Base-by-base conservation (phyloP, 2,888 invertebrate genomes). In the Tricholauxania praeusta region DNA sequence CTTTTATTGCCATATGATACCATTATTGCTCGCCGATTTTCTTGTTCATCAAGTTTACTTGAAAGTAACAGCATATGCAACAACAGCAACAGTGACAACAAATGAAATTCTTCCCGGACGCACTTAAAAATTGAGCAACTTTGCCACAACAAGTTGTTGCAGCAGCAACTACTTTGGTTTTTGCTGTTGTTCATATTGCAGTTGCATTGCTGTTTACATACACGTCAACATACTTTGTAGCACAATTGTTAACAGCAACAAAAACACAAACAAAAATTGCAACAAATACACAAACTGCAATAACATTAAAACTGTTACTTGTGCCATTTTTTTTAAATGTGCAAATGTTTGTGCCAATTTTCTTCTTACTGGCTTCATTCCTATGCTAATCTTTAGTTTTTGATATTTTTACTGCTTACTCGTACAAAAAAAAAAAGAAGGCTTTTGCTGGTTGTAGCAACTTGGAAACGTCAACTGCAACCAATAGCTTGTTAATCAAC, bases 291-390 rank as follows among this genome's bases (percentile, higher is more conserved):
- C 3, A 14, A 60, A 60, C 22, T n/a, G 39, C 60, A 60, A 63
- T 49, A 19, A 12, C 48, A 14, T 17, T 78, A n/a, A 69, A 70
- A 82, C 82, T 76, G 82, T 82, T 82, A 82, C 75, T 77, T 79
- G 82, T 81, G 77, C 82, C 79, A 83, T 81, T 83, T 82, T 74
- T 75, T 73, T 22, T 32, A 22, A 14, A 72, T 76, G 71, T 71
- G 76, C 78, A 74, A 78, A 78, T 32, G 77, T 78, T 78, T 82
- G 82, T 83, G 81, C 82, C 80, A 81, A 64, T 80, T 82, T 83
- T 71, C 68, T 53, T 68, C 62, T 3, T 7, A 39, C 10, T 39
- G 39, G 39, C 39, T 39, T 62, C 60, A 52, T 39, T 39, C 51
- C 22, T 51, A 64, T 22, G 22, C 64, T 63, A n/a, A 63, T 39